Evolutionary conservation across 2,888 invertebrate genomes (phyloP).

Genomic region (Parnassius orleans): DNA sequence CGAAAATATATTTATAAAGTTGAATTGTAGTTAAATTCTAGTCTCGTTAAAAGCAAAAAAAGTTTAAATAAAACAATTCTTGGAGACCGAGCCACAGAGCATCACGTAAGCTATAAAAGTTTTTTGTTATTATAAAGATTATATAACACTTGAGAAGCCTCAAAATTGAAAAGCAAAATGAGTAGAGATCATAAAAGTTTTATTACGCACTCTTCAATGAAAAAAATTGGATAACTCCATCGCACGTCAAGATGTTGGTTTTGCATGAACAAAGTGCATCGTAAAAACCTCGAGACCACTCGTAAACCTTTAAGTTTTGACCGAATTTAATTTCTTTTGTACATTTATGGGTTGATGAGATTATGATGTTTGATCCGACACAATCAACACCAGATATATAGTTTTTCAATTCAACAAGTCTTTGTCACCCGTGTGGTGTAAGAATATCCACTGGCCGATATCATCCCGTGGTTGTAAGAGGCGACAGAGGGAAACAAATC

Average conservation of each 20-base stretch:
- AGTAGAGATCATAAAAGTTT: slow-evolving; percentile 9
- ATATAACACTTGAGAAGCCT: not conserved
- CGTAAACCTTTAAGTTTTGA: slow-evolving; percentile 15
- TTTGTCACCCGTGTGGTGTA: too few species aligned
- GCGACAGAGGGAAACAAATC: too few species aligned
- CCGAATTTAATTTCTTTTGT: slow-evolving; percentile 6
- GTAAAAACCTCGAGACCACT: slow-evolving; percentile 29
- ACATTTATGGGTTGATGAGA: not conserved
- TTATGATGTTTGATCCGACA: not conserved
- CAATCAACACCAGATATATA: too few species aligned
- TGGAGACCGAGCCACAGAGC: not conserved
- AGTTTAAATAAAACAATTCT: not conserved
- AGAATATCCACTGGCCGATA: too few species aligned
- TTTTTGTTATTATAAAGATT: slow-evolving; percentile 2
- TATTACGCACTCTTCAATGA: slow-evolving; percentile 3
- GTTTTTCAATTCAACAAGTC: too few species aligned
- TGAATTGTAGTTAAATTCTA: too few species aligned
- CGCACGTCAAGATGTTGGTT: slow-evolving; percentile 14
- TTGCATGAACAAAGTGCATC: slow-evolving; percentile 19
- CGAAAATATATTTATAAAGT: too few species aligned
- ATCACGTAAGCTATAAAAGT: slow-evolving; percentile 4
- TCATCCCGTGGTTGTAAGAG: too few species aligned
- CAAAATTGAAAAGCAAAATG: slow-evolving; percentile 6
- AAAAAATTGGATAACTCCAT: slow-evolving; percentile 20
- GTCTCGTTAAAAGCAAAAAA: too few species aligned